Evolutionary conservation across 2,797 vertebrate genomes (phyloP).

Genomic region (Sus cebifrons): DNA sequence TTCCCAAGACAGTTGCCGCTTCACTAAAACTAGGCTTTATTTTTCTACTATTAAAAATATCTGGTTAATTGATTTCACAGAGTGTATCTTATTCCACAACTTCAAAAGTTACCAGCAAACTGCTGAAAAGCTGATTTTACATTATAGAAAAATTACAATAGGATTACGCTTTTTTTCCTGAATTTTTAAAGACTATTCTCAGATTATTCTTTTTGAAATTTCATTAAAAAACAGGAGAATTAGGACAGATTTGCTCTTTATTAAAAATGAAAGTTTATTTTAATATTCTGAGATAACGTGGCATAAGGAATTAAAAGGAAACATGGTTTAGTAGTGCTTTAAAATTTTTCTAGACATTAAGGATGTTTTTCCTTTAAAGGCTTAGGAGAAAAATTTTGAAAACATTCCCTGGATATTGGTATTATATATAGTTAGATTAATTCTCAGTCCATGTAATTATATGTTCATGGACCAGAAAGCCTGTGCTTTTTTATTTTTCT

Average conservation of each 20-base stretch:
- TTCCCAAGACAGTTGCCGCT: slow-evolving; percentile 78
- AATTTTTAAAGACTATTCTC: slow-evolving; percentile 66
- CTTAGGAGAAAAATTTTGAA: slow-evolving; percentile 42
- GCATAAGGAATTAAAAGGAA: slow-evolving; percentile 58
- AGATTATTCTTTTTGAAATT: slow-evolving; percentile 53
- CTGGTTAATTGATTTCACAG: slow-evolving; percentile 73
- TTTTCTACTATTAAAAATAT: slow-evolving; percentile 77
- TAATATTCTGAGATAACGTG: slow-evolving; percentile 36
- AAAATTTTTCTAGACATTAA: slow-evolving; percentile 65
- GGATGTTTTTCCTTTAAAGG: slow-evolving; percentile 2
- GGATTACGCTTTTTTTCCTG: slow-evolving; percentile 51
- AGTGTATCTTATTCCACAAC: slow-evolving; percentile 49
- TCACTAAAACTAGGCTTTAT: slow-evolving; percentile 80
- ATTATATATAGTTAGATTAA: slow-evolving; percentile 27
- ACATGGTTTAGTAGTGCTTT: slow-evolving; percentile 53
- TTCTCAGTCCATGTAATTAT: slow-evolving; percentile 25
- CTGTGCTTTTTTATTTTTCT: slow-evolving; percentile 51
- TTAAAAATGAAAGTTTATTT: slow-evolving; percentile 50
- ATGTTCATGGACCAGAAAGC: slow-evolving; percentile 25
- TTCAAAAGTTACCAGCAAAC: slow-evolving; percentile 69
- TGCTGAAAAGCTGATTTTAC: slow-evolving; percentile 60
- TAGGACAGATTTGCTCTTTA: slow-evolving; percentile 56
- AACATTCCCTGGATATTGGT: slow-evolving; percentile 15
- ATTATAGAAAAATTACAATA: slow-evolving; percentile 18
- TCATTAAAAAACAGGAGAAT: slow-evolving; percentile 56